A percentile compares a stretch with the other conserved stretches of the same genome.
phyloP scores from a whole-genome alignment of 2,113 vertebrate species.

The Antechinus stuartii region DNA sequence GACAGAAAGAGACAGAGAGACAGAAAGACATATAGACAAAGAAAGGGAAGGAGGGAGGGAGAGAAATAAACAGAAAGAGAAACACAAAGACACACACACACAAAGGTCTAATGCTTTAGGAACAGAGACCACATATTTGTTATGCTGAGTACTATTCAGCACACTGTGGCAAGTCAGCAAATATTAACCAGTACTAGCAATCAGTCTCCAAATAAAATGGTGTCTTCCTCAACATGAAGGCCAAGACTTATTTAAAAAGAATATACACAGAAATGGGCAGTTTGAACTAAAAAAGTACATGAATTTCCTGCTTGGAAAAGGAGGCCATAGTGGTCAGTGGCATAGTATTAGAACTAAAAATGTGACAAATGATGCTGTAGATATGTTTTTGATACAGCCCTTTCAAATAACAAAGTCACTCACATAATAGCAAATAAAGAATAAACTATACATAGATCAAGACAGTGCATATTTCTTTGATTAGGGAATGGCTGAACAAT shows the following conservation, averaged over 20 bases:
- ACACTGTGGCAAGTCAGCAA: background rate
- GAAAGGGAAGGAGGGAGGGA: too few species aligned
- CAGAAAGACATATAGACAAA: too few species aligned
- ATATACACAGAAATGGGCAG: background rate
- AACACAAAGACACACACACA: too few species aligned
- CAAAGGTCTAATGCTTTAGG: conserved; percentile 3
- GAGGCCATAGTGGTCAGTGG: background rate
- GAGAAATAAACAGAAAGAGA: too few species aligned
- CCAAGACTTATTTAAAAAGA: conserved; percentile 29
- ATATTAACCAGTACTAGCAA: conserved; percentile 32
- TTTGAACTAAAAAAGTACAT: conserved; percentile 14
- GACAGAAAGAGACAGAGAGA: too few species aligned
- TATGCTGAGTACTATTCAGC: background rate
- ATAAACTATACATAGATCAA: background rate
- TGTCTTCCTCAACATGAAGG: conserved; percentile 17
- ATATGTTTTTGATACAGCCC: background rate
- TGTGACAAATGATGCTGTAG: conserved; percentile 28
- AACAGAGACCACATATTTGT: background rate
- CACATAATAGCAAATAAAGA: background rate
- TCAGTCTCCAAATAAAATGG: conserved; percentile 41
- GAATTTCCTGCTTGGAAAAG: conserved; percentile 44
- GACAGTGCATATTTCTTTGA: background rate
- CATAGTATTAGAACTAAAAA: conserved; percentile 16
- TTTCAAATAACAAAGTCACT: background rate
- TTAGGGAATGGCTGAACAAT: background rate